These are phyloP conservation scores for Rhagonycha lutea DNA, from an alignment of 2,888 invertebrate species.

Conservation along the genomic window DNA sequence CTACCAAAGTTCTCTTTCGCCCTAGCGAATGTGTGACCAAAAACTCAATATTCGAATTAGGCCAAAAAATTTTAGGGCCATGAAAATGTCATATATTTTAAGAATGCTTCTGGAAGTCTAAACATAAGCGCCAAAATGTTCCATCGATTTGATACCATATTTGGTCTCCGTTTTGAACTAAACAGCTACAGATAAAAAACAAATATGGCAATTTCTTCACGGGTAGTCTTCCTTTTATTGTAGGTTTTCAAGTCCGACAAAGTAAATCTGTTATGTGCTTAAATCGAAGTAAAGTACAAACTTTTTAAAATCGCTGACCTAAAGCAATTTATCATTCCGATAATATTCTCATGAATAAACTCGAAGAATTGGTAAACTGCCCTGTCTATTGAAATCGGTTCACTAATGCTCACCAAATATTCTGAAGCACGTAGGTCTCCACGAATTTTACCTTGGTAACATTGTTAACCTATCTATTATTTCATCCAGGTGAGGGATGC, in stretches of 20 bases:
- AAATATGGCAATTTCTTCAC: no score
- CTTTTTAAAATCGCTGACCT: slow-evolving; percentile 13
- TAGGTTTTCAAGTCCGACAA: neutral
- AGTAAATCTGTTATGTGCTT: neutral
- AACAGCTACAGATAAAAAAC: no score
- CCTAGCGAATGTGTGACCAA: no score
- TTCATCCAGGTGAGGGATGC: neutral
- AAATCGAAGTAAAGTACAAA: neutral
- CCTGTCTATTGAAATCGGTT: neutral
- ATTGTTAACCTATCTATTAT: neutral
- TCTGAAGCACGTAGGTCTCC: slow-evolving; percentile 31
- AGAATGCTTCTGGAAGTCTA: no score
- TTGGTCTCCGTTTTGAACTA: no score
- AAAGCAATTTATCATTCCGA: slow-evolving; percentile 19
- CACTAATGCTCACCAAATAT: slow-evolving; percentile 24
- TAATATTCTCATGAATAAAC: slow-evolving; percentile 11
- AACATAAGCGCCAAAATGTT: no score
- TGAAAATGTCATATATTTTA: no score
- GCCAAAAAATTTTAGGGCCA: no score
- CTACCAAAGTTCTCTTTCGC: no score
- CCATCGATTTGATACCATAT: no score
- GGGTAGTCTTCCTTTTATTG: neutral
- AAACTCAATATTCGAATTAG: no score
- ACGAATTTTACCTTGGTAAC: neutral
- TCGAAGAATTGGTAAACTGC: slow-evolving; percentile 6